Evolutionary conservation across 2,888 invertebrate genomes (phyloP).

Genomic region (Drosophila eohydei): DNA sequence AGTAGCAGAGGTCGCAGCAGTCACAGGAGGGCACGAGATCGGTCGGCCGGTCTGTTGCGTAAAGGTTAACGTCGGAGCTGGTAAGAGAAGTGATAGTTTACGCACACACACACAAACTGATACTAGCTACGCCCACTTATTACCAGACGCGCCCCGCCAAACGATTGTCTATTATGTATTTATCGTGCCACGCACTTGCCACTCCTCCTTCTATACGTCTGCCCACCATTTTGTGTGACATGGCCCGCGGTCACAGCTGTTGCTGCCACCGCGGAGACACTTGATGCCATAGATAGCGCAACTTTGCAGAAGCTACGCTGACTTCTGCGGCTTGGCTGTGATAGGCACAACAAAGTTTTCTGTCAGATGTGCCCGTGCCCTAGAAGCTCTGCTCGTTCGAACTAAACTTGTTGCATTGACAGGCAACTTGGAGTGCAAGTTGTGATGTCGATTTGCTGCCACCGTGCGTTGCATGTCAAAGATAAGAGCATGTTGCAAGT

Average conservation of each 20-base stretch:
- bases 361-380: slow-evolving; percentile 15
- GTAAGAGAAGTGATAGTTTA: slow-evolving; percentile 24
- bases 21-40: too few relatives aligned
- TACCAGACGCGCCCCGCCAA: slow-evolving; percentile 50
- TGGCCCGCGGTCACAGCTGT: slow-evolving; percentile 30
- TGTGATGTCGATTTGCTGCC: slow-evolving; percentile 37
- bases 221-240: slow-evolving; percentile 24
- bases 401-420: slow-evolving; percentile 74
- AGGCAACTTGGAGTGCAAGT: slow-evolving; percentile 46
- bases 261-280: background rate
- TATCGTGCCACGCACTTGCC: slow-evolving; percentile 52
- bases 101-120: slow-evolving; percentile 9
- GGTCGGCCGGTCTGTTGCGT: background rate
- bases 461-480: slow-evolving; percentile 40
- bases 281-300: slow-evolving; percentile 45
- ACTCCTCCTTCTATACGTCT: background rate
- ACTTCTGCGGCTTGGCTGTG: slow-evolving; percentile 68
- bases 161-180: slow-evolving; percentile 65
- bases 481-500: slow-evolving; percentile 50
- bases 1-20: background rate
- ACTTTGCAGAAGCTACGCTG: slow-evolving; percentile 54
- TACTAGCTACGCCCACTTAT: slow-evolving; percentile 13
- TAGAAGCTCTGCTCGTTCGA: background rate
- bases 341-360: slow-evolving; percentile 72
- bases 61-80: slow-evolving; percentile 3